These are phyloP conservation scores for Tetramorium bicarinatum DNA, from an alignment of 2,888 invertebrate genomes.

Conservation along the genomic window DNA sequence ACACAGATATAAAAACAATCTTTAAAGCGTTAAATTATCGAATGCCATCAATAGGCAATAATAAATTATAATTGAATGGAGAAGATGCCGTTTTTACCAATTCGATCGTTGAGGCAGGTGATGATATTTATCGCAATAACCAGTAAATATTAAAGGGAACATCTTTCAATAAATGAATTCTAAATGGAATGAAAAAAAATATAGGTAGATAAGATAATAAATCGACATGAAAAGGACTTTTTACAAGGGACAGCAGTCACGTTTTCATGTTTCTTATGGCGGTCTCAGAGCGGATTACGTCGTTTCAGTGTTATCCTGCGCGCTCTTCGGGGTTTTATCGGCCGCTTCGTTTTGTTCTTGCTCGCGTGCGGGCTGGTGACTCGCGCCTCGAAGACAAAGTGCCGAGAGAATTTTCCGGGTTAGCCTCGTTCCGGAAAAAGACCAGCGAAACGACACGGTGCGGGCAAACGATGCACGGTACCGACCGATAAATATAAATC, in stretches of 20 bases:
- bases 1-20: background rate
- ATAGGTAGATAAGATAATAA: background rate
- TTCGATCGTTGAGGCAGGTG: no score
- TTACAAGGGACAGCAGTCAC: slow-evolving; percentile 16
- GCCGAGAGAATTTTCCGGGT: slow-evolving; percentile 64
- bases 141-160: no score
- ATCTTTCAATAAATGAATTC: background rate
- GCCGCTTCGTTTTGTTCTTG: slow-evolving; percentile 42
- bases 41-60: background rate
- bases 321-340: slow-evolving; percentile 46
- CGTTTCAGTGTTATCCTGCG: slow-evolving; percentile 33
- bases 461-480: slow-evolving; percentile 38
- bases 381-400: slow-evolving; percentile 62
- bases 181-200: background rate
- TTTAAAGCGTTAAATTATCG: background rate
- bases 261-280: slow-evolving; percentile 36
- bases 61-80: no score
- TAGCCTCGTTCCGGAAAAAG: slow-evolving; percentile 62
- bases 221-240: background rate
- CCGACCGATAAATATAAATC: slow-evolving; percentile 66
- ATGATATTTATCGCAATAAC: no score
- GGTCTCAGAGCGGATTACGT: slow-evolving; percentile 34
- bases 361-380: slow-evolving; percentile 38
- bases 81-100: no score
- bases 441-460: slow-evolving; percentile 44